phyloP scores from a whole-genome alignment of 2,888 invertebrate genomes.

The Atrina japonica region DNA sequence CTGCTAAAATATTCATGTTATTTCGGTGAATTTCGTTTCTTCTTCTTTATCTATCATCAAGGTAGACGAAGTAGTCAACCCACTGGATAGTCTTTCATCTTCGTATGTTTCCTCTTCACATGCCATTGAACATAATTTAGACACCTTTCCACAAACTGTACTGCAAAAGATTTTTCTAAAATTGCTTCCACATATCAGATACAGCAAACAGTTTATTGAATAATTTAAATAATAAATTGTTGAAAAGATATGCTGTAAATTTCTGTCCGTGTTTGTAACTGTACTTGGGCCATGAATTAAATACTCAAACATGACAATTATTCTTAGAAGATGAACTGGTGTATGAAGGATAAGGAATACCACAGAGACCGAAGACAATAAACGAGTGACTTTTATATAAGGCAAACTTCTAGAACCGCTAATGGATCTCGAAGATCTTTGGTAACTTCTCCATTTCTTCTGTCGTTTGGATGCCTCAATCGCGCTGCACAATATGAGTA shows the following conservation, averaged over 20 bases:
- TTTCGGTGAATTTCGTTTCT: no score
- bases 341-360: slow-evolving; percentile 60
- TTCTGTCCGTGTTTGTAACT: slow-evolving; percentile 14
- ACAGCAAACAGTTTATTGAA: slow-evolving; percentile 66
- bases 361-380: slow-evolving; percentile 60
- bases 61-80: no score
- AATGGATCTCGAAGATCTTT: slow-evolving; percentile 13
- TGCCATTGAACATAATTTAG: no score
- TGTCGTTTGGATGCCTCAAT: slow-evolving; percentile 47
- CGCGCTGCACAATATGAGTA: slow-evolving; percentile 42
- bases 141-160: slow-evolving; percentile 35
- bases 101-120: no score
- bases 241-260: slow-evolving; percentile 53
- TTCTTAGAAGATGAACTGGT: slow-evolving; percentile 62
- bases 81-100: no score
- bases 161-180: slow-evolving; percentile 60
- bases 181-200: slow-evolving; percentile 61
- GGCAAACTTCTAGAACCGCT: slow-evolving; percentile 38
- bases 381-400: slow-evolving; percentile 53
- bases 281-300: slow-evolving; percentile 28
- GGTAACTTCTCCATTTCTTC: slow-evolving; percentile 29
- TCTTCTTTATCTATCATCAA: no score
- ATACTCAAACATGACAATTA: slow-evolving; percentile 46
- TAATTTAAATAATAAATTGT: slow-evolving; percentile 66
- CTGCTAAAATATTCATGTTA: no score